Evolutionary conservation across 2,113 vertebrate species (phyloP), one percentile per base, ranked within the genome.

Genomic region (Vidua chalybeata): DNA sequence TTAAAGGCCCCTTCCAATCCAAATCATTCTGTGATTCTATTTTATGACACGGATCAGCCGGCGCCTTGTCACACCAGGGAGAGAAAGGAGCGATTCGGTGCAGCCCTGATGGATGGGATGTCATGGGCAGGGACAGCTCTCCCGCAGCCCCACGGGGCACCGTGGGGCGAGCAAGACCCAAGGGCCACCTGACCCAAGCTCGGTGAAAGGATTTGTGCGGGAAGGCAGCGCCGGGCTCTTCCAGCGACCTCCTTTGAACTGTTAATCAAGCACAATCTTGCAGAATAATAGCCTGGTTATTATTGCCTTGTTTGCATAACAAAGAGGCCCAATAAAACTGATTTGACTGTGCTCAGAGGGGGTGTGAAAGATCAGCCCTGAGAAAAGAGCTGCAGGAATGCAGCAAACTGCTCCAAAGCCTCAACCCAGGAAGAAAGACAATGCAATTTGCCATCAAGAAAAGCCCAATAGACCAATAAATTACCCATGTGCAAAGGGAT

Each of bases 391-490:
- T 90, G 94, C 68, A 98, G 97, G 97, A 97, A 98, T 97, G 96
- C 75, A 49, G 94, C 41, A 93, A 97, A 96, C 92, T 56, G 74
- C 97, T 97, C 97, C 92, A 83, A 86, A 94, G 97, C 96, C 96
- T 61, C 90, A 97, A 90, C 96, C 96, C 97, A 88, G 97, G 98
- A 98, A 98, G 98, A 98, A 98, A 98, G 98, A 98, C 98, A 98
- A 98, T 98, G 98, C 97, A 98, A 98, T 98, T 97, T 98, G 98
- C 98, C 97, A 98, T 97, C 97, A 97, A 98, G 98, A 98, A 98
- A 98, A 98, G 97, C 97, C 98, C 98, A 98, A 98, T 95, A 98
- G 98, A 98, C 97, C 98, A 98, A 98, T 98, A 99, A 98, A 99
- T 99, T 98, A 98, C 98, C 97, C 95, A 90, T 96, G 96, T 97